Percentiles rank a stretch among this genome's conserved stretches.
Evolutionary conservation across 2,797 vertebrate species (phyloP).

Genomic region (Clarias pachynema): DNA sequence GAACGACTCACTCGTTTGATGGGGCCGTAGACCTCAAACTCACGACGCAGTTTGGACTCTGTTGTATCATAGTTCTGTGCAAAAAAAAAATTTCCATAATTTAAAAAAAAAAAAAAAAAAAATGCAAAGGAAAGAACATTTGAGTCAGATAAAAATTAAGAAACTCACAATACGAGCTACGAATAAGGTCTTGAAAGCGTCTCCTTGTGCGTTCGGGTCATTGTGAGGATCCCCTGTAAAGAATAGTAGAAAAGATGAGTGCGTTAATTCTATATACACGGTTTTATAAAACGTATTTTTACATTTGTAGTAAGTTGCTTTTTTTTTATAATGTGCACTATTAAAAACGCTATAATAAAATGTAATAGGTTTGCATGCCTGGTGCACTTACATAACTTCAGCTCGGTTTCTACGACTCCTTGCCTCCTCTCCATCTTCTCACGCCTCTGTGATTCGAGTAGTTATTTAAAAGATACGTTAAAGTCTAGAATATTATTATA

Average conservation of each 20-base stretch:
- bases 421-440: conserved; percentile 94
- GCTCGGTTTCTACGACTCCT: conserved; percentile 87
- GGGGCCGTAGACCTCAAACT: conserved; percentile 94
- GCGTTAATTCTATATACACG: no score
- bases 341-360: no score
- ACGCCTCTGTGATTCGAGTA: conserved; percentile 77
- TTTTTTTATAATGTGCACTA: no score
- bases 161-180: conserved; percentile 89
- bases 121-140: neutral
- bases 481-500: neutral
- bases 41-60: conserved; percentile 91
- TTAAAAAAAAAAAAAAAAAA: neutral
- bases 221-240: conserved; percentile 91
- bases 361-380: neutral
- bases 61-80: conserved; percentile 92
- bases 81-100: neutral
- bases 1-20: conserved; percentile 85
- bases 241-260: neutral
- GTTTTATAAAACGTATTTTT: no score
- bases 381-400: conserved; percentile 88
- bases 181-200: conserved; percentile 94
- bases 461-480: neutral
- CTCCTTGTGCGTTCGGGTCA: conserved; percentile 91
- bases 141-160: neutral
- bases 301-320: no score